Evolutionary conservation across 2,113 vertebrate genomes (phyloP).

Genomic region (Stercorarius parasiticus): DNA sequence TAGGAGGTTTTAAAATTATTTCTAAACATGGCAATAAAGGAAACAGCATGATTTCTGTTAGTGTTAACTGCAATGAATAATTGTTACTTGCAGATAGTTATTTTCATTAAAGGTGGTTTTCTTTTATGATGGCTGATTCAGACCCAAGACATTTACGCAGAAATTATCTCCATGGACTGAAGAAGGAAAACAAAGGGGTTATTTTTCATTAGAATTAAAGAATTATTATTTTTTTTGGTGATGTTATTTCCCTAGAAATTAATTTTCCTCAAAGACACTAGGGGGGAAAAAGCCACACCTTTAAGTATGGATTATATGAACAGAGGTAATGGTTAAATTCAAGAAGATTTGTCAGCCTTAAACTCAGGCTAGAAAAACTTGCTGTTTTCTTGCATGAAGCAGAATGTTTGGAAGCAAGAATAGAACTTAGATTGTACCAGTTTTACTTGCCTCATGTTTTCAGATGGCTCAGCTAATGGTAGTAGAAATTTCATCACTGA

Average conservation of each 20-base stretch:
- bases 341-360: constrained; percentile 28
- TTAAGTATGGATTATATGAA: not conserved
- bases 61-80: not conserved
- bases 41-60: not conserved
- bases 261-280: not conserved
- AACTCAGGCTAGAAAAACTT: not conserved
- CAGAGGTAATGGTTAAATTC: not conserved
- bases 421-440: not conserved
- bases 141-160: not conserved
- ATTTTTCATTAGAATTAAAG: not conserved
- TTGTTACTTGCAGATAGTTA: not conserved
- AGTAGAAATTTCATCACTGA: not conserved
- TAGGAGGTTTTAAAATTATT: not conserved
- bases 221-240: too few relatives aligned
- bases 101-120: not conserved
- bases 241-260: not conserved
- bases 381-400: not conserved
- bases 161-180: not conserved
- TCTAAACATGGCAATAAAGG: not conserved
- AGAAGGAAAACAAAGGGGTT: not conserved
- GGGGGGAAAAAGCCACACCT: not conserved
- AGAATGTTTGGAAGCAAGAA: not conserved
- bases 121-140: not conserved
- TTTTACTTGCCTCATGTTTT: not conserved
- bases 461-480: not conserved